Percentiles rank a stretch among this genome's conserved stretches.
Evolutionary conservation across 2,888 invertebrate genomes (phyloP).

Genomic region (Chaitophorus viminalis): DNA sequence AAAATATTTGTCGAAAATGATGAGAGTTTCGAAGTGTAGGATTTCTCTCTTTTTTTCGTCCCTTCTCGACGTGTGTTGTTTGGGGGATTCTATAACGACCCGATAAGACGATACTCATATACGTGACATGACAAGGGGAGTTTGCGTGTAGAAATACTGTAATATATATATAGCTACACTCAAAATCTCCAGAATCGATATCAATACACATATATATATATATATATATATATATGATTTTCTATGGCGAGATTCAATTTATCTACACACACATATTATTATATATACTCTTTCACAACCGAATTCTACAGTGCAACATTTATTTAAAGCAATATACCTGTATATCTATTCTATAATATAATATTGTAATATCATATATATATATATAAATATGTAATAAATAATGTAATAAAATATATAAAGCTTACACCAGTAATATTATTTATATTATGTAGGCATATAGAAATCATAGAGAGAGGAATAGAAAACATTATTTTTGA

Average conservation of each 20-base stretch:
- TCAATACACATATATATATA: neutral
- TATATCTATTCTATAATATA: too few species aligned
- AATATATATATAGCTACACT: conserved; percentile 7
- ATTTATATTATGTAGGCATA: too few species aligned
- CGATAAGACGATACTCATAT: conserved; percentile 38
- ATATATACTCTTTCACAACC: neutral
- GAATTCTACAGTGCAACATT: neutral
- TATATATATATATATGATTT: neutral
- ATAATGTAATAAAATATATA: too few species aligned
- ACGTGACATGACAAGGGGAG: neutral
- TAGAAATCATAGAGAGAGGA: too few species aligned
- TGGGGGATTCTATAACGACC: conserved; percentile 30
- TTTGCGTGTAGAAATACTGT: conserved; percentile 12
- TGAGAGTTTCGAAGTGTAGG: conserved; percentile 34
- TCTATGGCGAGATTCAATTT: conserved; percentile 18
- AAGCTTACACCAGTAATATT: too few species aligned
- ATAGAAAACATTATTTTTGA: too few species aligned
- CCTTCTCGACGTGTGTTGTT: neutral
- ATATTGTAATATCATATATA: too few species aligned
- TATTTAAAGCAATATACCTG: too few species aligned
- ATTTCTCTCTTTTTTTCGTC: neutral
- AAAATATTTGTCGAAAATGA: conserved; percentile 40
- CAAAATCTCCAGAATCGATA: conserved; percentile 13
- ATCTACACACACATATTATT: neutral
- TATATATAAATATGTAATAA: too few species aligned